A percentile compares a stretch with the other conserved stretches of the same genome.
Conservation (phyloP, 2,888 invertebrate species). For the Leptogaster cylindrica region DNA sequence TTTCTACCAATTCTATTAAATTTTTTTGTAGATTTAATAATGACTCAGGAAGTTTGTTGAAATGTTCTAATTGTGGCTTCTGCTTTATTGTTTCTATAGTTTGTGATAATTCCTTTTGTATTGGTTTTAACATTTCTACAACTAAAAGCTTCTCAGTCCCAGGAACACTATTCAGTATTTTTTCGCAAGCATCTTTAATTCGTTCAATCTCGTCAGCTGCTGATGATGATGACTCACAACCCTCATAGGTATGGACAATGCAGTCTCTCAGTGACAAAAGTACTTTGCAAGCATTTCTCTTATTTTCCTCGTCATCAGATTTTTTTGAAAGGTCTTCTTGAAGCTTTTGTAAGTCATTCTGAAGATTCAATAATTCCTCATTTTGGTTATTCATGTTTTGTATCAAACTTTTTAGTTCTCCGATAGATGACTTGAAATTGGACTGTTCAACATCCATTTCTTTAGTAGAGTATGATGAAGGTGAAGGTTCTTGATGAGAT, state of each 20-base stretch:
- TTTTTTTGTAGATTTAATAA: not conserved
- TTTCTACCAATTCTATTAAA: not conserved
- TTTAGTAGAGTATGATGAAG: too few species aligned
- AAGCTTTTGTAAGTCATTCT: not conserved
- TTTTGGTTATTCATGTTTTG: not conserved
- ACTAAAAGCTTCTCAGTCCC: not conserved
- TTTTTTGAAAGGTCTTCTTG: constrained; percentile 1
- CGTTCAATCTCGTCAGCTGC: not conserved
- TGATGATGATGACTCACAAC: not conserved
- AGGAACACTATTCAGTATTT: constrained; percentile 8
- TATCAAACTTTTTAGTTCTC: too few species aligned
- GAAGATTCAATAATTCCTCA: too few species aligned
- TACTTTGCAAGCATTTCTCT: constrained; percentile 4
- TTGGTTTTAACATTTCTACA: constrained; percentile 1
- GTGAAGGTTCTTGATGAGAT: not conserved
- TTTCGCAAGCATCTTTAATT: constrained; percentile 4
- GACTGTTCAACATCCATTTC: too few species aligned
- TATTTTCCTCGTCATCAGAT: not conserved
- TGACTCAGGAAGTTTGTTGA: constrained; percentile 1
- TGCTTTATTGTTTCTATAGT: not conserved
- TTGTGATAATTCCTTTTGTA: not conserved
- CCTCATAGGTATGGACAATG: constrained; percentile 44
- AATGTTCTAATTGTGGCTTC: not conserved
- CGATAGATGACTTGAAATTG: too few species aligned
- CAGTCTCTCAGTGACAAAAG: constrained; percentile 42